These are phyloP conservation scores for Pseudorhombus dupliciocellatus DNA, from an alignment of 2,113 vertebrate genomes.

Conservation along the genomic window DNA sequence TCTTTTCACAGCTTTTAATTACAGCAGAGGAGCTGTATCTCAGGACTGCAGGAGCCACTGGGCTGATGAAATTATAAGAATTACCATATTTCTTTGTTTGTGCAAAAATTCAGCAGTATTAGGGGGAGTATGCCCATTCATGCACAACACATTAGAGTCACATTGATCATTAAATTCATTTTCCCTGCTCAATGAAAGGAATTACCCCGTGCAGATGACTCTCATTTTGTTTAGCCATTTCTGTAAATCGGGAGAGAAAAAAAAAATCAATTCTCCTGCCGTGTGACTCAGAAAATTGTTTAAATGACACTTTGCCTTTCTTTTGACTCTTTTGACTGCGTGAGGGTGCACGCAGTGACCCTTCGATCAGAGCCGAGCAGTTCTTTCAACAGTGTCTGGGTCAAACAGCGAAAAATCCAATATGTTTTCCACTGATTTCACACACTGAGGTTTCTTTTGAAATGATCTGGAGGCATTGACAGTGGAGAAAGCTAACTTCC, in stretches of 20 bases:
- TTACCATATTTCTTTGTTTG: slow-evolving; percentile 71
- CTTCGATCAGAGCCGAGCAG: slow-evolving; percentile 45
- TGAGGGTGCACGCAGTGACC: slow-evolving; percentile 44
- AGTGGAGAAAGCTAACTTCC: no score
- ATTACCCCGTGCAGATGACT: slow-evolving; percentile 55
- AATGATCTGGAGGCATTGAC: no score
- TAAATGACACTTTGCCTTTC: slow-evolving; percentile 50
- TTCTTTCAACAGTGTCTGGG: slow-evolving; percentile 36
- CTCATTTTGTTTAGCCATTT: slow-evolving; percentile 58
- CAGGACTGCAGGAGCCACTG: slow-evolving; percentile 48
- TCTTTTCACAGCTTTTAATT: slow-evolving; percentile 66
- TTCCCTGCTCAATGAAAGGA: slow-evolving; percentile 56
- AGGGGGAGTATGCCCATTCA: slow-evolving; percentile 57
- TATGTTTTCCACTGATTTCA: slow-evolving; percentile 12
- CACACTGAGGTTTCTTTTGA: not conserved
- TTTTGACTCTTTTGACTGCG: slow-evolving; percentile 38
- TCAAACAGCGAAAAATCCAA: slow-evolving; percentile 37
- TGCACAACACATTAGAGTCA: slow-evolving; percentile 54
- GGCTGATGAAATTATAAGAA: slow-evolving; percentile 67
- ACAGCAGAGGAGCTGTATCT: slow-evolving; percentile 54
- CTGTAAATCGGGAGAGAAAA: slow-evolving; percentile 51
- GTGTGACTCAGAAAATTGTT: slow-evolving; percentile 32
- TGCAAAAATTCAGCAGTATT: slow-evolving; percentile 43
- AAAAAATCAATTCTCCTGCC: slow-evolving; percentile 48
- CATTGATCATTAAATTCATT: slow-evolving; percentile 68